These are phyloP conservation scores for Stomorhina lunata DNA, from an alignment of 2,888 invertebrate species.

Conservation along the genomic window DNA sequence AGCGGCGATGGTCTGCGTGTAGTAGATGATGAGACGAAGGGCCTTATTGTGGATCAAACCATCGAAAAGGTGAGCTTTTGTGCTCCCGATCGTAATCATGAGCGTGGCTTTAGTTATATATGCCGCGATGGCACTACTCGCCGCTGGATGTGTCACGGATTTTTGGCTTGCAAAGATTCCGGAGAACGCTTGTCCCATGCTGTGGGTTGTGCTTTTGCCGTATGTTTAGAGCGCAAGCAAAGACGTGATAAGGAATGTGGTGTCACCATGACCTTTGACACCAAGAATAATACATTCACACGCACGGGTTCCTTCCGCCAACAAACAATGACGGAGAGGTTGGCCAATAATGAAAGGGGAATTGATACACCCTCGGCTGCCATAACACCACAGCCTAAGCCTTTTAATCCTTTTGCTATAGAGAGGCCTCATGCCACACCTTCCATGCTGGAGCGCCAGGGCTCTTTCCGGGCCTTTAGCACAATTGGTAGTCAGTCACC, in stretches of 20 bases:
- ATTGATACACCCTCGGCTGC: conserved; percentile 76
- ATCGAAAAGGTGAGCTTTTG: conserved; percentile 99
- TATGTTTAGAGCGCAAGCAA: conserved; percentile 98
- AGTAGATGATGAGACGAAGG: conserved; percentile 99
- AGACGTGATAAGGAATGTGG: conserved; percentile 97
- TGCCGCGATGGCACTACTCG: conserved; percentile 99
- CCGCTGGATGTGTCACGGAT: conserved; percentile 99
- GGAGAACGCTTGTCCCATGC: conserved; percentile 99
- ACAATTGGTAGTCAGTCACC: conserved; percentile 90
- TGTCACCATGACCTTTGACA: conserved; percentile 95
- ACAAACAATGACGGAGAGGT: conserved; percentile 88
- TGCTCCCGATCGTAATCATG: conserved; percentile 98
- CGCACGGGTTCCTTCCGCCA: conserved; percentile 95
- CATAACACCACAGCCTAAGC: conserved; percentile 82
- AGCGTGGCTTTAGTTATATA: conserved; percentile 98
- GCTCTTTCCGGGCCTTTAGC: conserved; percentile 95
- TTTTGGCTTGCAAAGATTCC: conserved; percentile 96
- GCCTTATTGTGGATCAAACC: conserved; percentile 99
- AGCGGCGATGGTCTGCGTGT: conserved; percentile 98
- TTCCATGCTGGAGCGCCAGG: conserved; percentile 95
- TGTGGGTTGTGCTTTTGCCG: conserved; percentile 99
- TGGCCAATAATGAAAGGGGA: conserved; percentile 82
- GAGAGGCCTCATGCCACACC: conserved; percentile 98
- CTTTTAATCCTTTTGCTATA: conserved; percentile 94
- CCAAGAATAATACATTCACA: conserved; percentile 94